Percentiles rank a stretch among this genome's conserved stretches.
Conservation (phyloP, 2,888 invertebrate genomes). For the Drosophila conformis region DNA sequence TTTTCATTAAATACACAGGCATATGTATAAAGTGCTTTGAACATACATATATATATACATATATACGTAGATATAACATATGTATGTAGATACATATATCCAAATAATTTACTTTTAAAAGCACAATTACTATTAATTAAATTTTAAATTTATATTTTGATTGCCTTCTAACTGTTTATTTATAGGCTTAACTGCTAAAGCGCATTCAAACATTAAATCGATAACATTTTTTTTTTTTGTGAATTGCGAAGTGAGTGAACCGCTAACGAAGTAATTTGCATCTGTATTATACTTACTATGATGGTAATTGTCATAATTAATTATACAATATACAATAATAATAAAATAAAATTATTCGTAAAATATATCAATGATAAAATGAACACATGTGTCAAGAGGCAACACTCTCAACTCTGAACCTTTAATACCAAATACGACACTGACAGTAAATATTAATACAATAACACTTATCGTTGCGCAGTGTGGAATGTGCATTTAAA, state of each 20-base stretch:
- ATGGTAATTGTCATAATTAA: slow-evolving; percentile 4
- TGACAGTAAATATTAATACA: slow-evolving; percentile 25
- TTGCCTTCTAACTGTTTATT: background rate
- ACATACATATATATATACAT: background rate
- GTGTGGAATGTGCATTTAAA: slow-evolving; percentile 33
- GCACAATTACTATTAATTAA: background rate
- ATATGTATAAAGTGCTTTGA: background rate
- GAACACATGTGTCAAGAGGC: slow-evolving; percentile 16
- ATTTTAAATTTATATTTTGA: slow-evolving; percentile 15
- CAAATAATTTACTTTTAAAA: slow-evolving; percentile 1
- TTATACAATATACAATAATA: slow-evolving; percentile 27
- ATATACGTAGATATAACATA: background rate
- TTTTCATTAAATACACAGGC: background rate
- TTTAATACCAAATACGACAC: slow-evolving; percentile 21
- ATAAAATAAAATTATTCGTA: slow-evolving; percentile 29
- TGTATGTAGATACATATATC: background rate
- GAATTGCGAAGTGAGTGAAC: slow-evolving; percentile 17
- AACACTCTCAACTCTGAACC: slow-evolving; percentile 13
- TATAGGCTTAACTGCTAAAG: slow-evolving; percentile 2
- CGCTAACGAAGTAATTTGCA: slow-evolving; percentile 23
- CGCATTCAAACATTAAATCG: slow-evolving; percentile 3
- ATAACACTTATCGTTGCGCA: slow-evolving; percentile 28
- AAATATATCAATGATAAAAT: slow-evolving; percentile 2
- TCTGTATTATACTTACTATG: slow-evolving; percentile 30
- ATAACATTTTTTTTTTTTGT: slow-evolving; percentile 1